Percentiles rank a stretch among this genome's conserved stretches.
phyloP scores from a whole-genome alignment of 2,888 invertebrate species.

The Phengaris arion region DNA sequence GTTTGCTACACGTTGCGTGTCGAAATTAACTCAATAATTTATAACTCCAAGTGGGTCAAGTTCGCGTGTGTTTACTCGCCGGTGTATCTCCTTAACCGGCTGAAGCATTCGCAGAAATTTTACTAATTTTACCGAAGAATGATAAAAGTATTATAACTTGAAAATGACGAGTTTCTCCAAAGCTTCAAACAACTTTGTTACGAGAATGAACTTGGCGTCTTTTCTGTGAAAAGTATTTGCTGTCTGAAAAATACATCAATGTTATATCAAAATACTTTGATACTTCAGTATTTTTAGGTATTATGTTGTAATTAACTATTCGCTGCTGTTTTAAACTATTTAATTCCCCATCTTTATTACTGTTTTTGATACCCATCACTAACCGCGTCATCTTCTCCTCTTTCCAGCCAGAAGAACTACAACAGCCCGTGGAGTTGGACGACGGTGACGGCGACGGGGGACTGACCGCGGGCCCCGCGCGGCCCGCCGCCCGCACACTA shows the following conservation, averaged over 20 bases:
- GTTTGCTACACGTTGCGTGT: constrained; percentile 43
- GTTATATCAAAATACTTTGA: neutral
- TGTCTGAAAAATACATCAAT: neutral
- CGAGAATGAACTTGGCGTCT: neutral
- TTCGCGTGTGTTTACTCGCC: constrained; percentile 48
- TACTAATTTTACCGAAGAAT: neutral
- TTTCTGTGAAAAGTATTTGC: neutral
- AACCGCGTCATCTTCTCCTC: constrained; percentile 33
- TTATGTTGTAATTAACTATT: neutral
- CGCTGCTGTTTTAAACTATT: neutral
- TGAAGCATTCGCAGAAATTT: constrained; percentile 23
- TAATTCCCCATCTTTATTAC: neutral
- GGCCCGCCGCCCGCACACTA: constrained; percentile 71
- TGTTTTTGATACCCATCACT: constrained; percentile 21
- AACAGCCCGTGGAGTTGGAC: constrained; percentile 83
- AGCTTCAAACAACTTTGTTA: neutral
- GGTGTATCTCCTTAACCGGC: constrained; percentile 19
- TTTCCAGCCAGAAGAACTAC: constrained; percentile 81
- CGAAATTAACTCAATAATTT: constrained; percentile 54
- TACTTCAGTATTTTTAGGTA: neutral
- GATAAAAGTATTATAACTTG: neutral
- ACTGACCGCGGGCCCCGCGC: constrained; percentile 82
- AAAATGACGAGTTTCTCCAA: neutral
- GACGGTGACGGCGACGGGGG: constrained; percentile 81
- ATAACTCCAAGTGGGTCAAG: constrained; percentile 65